These are phyloP conservation scores for Cinclus cinclus DNA, from an alignment of 2,113 vertebrate species.

Conservation along the genomic window DNA sequence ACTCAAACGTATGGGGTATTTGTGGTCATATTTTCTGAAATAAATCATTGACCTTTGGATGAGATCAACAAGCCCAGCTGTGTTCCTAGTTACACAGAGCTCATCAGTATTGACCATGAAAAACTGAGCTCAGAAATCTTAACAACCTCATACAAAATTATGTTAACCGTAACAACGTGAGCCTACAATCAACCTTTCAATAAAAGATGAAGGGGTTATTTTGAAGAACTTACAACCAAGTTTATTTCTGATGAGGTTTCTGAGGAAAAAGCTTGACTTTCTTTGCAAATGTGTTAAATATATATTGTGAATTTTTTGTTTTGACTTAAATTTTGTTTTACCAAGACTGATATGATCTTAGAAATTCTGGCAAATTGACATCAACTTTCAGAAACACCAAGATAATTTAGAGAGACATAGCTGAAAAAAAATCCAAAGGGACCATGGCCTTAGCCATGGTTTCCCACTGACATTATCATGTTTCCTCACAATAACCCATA, in stretches of 20 bases:
- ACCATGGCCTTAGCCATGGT: background rate
- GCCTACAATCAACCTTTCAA: background rate
- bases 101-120: background rate
- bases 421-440: background rate
- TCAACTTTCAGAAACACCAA: background rate
- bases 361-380: background rate
- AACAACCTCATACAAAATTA: background rate
- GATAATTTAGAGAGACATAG: background rate
- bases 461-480: background rate
- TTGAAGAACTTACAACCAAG: background rate
- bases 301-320: background rate
- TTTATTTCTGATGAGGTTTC: background rate
- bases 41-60: background rate
- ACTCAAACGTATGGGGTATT: background rate
- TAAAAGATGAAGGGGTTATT: conserved; percentile 8
- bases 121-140: background rate
- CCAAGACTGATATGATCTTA: background rate
- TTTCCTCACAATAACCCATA: background rate
- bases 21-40: background rate
- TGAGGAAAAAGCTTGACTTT: background rate
- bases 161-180: background rate
- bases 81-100: background rate
- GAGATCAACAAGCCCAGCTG: background rate
- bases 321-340: background rate
- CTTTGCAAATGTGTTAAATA: background rate